A percentile compares a stretch with the other conserved stretches of the same genome.
Conservation (phyloP, 2,113 vertebrate species). For the Piprites chloris region DNA sequence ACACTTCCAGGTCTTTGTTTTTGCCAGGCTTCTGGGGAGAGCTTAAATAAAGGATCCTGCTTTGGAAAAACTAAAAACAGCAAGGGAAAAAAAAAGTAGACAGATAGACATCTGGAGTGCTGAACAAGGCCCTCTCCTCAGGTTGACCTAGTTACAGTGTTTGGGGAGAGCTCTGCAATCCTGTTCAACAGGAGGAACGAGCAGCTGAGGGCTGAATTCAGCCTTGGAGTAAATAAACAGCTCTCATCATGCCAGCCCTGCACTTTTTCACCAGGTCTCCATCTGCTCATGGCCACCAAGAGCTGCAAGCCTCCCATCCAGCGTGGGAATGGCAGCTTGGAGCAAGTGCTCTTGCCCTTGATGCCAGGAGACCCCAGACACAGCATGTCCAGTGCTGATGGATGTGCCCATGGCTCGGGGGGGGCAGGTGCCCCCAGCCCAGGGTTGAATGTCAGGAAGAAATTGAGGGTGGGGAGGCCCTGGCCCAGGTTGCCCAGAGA, state of each 20-base stretch:
- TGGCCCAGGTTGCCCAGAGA: background rate
- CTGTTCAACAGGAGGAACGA: constrained; percentile 3
- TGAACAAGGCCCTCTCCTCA: background rate
- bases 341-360: background rate
- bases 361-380: background rate
- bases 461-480: background rate
- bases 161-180: background rate
- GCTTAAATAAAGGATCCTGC: background rate
- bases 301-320: fast-evolving
- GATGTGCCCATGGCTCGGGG: background rate
- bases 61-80: background rate
- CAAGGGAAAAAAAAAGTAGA: background rate
- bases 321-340: background rate
- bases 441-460: background rate
- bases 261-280: background rate
- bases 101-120: background rate
- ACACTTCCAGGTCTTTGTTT: background rate
- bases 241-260: background rate
- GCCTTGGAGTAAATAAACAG: background rate
- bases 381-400: background rate
- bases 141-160: background rate
- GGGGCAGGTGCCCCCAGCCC: background rate
- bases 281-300: background rate
- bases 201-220: background rate
- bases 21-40: background rate